phyloP scores from a whole-genome alignment of 2,113 vertebrate genomes.

The Calypte anna region DNA sequence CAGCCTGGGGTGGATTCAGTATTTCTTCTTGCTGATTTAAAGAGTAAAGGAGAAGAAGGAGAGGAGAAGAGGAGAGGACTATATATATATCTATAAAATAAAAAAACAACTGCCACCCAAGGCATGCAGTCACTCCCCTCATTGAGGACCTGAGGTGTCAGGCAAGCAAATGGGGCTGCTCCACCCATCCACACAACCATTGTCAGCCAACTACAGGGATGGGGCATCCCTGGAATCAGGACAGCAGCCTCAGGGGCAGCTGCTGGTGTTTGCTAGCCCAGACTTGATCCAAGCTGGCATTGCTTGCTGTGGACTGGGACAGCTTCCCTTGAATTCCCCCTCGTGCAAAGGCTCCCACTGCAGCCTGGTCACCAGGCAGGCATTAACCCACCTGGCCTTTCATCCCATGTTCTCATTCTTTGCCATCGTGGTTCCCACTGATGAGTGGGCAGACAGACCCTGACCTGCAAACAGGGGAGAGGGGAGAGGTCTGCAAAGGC shows the following conservation, averaged over 20 bases:
- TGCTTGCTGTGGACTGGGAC: rapidly evolving
- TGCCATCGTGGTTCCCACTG: neutral
- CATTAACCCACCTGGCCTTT: neutral
- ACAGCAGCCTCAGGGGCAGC: neutral
- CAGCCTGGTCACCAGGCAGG: neutral
- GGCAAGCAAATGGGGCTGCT: neutral
- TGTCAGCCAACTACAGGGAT: neutral
- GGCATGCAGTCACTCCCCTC: neutral
- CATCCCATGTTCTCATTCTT: neutral
- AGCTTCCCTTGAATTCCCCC: neutral
- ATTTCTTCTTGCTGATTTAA: slow-evolving; percentile 8
- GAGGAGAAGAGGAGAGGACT: no score
- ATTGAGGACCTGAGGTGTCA: neutral
- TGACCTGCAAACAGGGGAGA: rapidly evolving
- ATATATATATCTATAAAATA: no score
- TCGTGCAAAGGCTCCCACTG: neutral
- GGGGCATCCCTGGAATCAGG: neutral
- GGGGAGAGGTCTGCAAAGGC: neutral
- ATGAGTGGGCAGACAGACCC: neutral
- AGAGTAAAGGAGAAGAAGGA: no score
- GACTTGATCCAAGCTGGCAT: neutral
- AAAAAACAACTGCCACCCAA: neutral
- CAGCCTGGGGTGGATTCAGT: neutral
- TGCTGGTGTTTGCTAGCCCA: neutral
- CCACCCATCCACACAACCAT: rapidly evolving